phyloP scores from a whole-genome alignment of 2,797 vertebrate genomes.

The Malacoraja senta region DNA sequence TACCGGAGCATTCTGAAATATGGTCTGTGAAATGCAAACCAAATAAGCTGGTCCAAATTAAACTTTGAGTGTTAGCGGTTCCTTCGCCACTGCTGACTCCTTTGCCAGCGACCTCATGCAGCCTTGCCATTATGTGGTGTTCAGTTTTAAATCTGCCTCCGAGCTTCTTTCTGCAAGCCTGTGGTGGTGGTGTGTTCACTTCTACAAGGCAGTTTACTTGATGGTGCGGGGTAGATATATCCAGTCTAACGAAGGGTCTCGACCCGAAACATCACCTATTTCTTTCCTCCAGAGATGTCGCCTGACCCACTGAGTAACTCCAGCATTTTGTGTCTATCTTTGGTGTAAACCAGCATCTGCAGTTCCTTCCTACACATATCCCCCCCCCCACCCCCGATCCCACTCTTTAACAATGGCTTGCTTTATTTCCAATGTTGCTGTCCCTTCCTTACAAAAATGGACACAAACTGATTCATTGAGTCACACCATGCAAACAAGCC shows the following conservation, averaged over 20 bases:
- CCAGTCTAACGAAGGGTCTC: too few relatives aligned
- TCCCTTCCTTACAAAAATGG: too few relatives aligned
- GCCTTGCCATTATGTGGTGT: neutral
- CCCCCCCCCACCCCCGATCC: too few relatives aligned
- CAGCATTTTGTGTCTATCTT: too few relatives aligned
- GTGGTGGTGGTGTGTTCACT: neutral
- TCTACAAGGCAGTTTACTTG: neutral
- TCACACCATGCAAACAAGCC: too few relatives aligned
- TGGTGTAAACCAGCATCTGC: too few relatives aligned
- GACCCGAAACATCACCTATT: too few relatives aligned
- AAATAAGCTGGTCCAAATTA: constrained; percentile 13
- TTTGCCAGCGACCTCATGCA: constrained; percentile 19
- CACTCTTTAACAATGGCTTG: neutral
- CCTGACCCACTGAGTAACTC: too few relatives aligned
- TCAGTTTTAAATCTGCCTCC: neutral
- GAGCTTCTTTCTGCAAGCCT: neutral
- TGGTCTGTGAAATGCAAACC: constrained; percentile 16
- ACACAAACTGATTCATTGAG: too few relatives aligned
- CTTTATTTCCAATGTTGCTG: neutral
- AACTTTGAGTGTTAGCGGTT: constrained; percentile 21
- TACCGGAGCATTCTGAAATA: neutral
- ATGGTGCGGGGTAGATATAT: neutral
- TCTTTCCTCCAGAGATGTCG: too few relatives aligned
- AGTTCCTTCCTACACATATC: too few relatives aligned
- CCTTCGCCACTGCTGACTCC: neutral